These are phyloP conservation scores for Stegodyphus dumicola DNA, from an alignment of 1,140 invertebrate genomes.

Conservation along the genomic window DNA sequence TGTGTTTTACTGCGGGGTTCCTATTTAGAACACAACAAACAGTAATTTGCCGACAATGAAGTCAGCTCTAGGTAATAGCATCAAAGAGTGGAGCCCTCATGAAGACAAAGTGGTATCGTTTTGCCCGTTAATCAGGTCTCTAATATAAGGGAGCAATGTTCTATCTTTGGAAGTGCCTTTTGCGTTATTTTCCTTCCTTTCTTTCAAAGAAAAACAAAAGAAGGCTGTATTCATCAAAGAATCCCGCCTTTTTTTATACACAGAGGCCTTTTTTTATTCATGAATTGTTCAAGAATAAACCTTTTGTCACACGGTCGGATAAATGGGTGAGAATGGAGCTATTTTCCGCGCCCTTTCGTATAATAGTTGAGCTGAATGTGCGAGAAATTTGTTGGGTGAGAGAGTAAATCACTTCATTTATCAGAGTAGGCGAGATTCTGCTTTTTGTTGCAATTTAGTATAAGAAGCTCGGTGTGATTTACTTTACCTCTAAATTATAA, in stretches of 20 bases:
- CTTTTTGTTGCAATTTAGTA: too few relatives aligned
- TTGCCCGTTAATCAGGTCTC: slow-evolving; percentile 12
- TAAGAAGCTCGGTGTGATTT: too few relatives aligned
- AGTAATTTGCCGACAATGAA: not conserved
- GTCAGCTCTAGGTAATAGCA: not conserved
- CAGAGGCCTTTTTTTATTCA: too few relatives aligned
- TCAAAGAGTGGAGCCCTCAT: not conserved
- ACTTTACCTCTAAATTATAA: too few relatives aligned
- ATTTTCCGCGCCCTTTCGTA: too few relatives aligned
- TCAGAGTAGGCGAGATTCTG: too few relatives aligned
- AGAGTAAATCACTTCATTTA: too few relatives aligned
- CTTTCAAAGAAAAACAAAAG: not conserved
- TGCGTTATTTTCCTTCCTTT: not conserved
- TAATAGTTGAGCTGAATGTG: too few relatives aligned
- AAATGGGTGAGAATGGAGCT: too few relatives aligned
- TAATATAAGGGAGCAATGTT: not conserved
- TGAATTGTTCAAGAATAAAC: too few relatives aligned
- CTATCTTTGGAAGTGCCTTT: not conserved
- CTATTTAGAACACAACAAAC: not conserved
- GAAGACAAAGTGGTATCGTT: slow-evolving; percentile 38
- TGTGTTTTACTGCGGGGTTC: not conserved
- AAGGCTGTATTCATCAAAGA: not conserved
- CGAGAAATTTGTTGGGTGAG: too few relatives aligned
- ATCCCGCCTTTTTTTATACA: not conserved
- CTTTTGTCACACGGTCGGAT: too few relatives aligned